A percentile compares a stretch with the other conserved stretches of the same genome.
Conservation (phyloP, 1,140 invertebrate genomes). For the Oryctes rhinoceros region DNA sequence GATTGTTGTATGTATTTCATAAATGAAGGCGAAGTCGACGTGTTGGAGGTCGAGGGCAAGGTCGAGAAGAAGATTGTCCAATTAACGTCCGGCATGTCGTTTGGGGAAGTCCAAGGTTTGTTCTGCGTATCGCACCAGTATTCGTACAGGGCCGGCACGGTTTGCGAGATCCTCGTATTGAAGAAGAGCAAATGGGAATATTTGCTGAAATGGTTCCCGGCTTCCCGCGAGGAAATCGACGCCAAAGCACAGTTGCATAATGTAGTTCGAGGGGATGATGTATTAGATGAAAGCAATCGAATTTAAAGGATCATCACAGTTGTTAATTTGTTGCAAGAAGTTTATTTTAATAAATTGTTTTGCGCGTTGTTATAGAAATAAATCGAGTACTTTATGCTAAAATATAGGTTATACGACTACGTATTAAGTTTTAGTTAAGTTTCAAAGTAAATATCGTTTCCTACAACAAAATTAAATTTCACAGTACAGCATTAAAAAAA, state of each 20-base stretch:
- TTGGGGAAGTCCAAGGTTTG: slow-evolving; percentile 48
- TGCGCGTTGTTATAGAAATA: too few relatives aligned
- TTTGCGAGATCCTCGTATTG: slow-evolving; percentile 42
- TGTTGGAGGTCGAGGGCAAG: slow-evolving; percentile 38
- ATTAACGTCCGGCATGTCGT: slow-evolving; percentile 35
- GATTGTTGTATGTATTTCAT: slow-evolving; percentile 64
- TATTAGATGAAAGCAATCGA: neutral
- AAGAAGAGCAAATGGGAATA: slow-evolving; percentile 45
- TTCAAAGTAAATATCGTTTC: too few relatives aligned
- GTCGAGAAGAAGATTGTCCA: neutral
- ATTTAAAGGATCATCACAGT: too few relatives aligned
- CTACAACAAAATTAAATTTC: too few relatives aligned
- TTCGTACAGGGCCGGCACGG: slow-evolving; percentile 44
- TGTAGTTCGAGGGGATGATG: neutral
- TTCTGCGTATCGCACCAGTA: slow-evolving; percentile 39
- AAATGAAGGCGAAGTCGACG: slow-evolving; percentile 61
- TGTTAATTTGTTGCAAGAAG: too few relatives aligned
- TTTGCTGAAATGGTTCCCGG: slow-evolving; percentile 48
- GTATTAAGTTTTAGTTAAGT: too few relatives aligned
- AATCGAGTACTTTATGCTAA: too few relatives aligned
- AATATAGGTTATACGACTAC: too few relatives aligned
- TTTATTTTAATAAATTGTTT: too few relatives aligned
- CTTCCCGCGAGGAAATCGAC: slow-evolving; percentile 43
- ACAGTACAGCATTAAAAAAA: too few relatives aligned
- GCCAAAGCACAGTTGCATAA: neutral